Conservation (phyloP, 2,113 vertebrate genomes). For the Protobothrops mucrosquamatus region DNA sequence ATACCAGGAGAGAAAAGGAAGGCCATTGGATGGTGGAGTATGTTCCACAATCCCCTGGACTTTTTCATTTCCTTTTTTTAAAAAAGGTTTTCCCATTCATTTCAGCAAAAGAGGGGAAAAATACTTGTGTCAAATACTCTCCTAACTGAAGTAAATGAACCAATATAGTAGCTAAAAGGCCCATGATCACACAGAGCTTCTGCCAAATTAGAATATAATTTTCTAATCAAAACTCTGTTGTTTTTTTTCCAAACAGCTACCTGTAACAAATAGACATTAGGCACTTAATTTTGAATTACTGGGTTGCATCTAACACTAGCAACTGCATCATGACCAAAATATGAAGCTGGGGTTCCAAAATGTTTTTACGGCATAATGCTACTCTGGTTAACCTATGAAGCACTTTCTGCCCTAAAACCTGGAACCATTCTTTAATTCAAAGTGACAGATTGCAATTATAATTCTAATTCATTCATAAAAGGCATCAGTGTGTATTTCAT, state of each 20-base stretch:
- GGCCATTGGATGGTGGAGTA: background rate
- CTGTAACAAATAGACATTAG: background rate
- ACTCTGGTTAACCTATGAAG: background rate
- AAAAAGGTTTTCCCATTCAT: background rate
- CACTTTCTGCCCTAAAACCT: background rate
- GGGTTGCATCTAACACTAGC: background rate
- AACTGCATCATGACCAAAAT: background rate
- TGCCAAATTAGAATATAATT: background rate
- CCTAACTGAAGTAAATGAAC: background rate
- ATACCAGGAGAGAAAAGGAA: no score
- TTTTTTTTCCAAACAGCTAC: background rate
- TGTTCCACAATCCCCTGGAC: background rate
- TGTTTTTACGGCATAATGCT: background rate
- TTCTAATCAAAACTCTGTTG: background rate
- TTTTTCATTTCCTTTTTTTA: background rate
- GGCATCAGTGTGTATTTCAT: background rate
- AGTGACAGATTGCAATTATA: background rate
- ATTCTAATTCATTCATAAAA: conserved; percentile 8
- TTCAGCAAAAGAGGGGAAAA: background rate
- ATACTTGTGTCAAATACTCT: background rate
- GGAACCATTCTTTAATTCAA: background rate
- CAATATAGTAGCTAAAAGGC: background rate
- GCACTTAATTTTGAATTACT: background rate
- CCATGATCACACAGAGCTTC: background rate
- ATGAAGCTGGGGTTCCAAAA: background rate